A percentile compares a stretch with the other conserved stretches of the same genome.
These are phyloP conservation scores for Camarhynchus parvulus DNA, from an alignment of 2,113 vertebrate species.

Conservation along the genomic window DNA sequence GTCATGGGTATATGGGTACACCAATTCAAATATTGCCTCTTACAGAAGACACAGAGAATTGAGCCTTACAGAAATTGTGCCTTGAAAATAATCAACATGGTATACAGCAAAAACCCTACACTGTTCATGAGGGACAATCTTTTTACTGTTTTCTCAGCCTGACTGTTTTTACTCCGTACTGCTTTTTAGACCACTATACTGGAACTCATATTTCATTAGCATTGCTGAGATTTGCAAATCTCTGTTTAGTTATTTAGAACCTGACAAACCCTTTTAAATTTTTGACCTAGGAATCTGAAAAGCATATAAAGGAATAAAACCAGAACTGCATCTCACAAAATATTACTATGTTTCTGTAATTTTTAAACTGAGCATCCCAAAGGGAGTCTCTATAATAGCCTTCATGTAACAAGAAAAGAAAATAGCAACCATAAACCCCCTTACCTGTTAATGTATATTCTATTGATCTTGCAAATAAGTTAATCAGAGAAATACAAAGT, in stretches of 20 bases:
- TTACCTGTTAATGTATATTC: slow-evolving; percentile 54
- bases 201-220: not conserved
- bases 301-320: not conserved
- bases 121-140: not conserved
- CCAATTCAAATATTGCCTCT: not conserved
- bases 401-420: slow-evolving; percentile 48
- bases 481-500: slow-evolving; percentile 54
- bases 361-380: slow-evolving; percentile 38
- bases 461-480: slow-evolving; percentile 68
- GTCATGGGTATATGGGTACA: not conserved
- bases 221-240: not conserved
- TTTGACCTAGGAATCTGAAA: slow-evolving; percentile 8
- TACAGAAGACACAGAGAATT: not conserved
- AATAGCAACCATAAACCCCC: slow-evolving; percentile 56
- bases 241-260: not conserved
- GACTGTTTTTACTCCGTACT: not conserved
- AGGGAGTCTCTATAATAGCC: slow-evolving; percentile 6
- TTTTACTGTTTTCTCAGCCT: not conserved
- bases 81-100: not conserved
- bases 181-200: not conserved
- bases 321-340: not conserved
- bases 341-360: slow-evolving; percentile 39
- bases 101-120: not conserved
- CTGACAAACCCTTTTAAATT: not conserved
- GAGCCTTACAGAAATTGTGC: not conserved